These are phyloP conservation scores for Mamestra brassicae DNA, from an alignment of 2,888 invertebrate genomes.

Conservation along the genomic window DNA sequence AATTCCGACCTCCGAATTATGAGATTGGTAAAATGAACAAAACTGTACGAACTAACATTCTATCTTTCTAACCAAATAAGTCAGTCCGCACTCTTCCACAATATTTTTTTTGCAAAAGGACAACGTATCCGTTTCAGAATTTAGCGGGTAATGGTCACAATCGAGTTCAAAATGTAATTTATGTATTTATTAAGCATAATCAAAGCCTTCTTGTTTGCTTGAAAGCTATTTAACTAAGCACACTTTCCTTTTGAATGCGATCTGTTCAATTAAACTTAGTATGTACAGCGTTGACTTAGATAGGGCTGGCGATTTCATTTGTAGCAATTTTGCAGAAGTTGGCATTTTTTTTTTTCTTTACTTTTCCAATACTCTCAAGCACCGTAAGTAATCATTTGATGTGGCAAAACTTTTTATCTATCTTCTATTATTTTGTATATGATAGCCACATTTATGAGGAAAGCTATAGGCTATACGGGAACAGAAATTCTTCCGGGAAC, in stretches of 20 bases:
- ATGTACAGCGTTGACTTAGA: slow-evolving; percentile 24
- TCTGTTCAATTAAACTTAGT: slow-evolving; percentile 49
- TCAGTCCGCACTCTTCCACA: not conserved
- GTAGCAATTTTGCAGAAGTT: not conserved
- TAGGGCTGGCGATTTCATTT: slow-evolving; percentile 43
- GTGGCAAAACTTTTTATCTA: too few species aligned
- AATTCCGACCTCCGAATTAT: too few species aligned
- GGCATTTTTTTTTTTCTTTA: too few species aligned
- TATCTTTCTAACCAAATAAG: not conserved
- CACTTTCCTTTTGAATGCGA: slow-evolving; percentile 57
- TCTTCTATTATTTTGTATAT: too few species aligned
- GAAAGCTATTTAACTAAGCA: slow-evolving; percentile 46
- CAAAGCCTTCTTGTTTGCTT: slow-evolving; percentile 55
- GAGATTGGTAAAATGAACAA: not conserved
- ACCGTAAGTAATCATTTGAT: too few species aligned
- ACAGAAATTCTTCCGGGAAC: too few species aligned
- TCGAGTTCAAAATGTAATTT: slow-evolving; percentile 38
- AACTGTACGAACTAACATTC: not conserved
- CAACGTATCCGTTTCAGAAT: slow-evolving; percentile 7
- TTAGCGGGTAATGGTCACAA: slow-evolving; percentile 17
- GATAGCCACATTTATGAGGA: too few species aligned
- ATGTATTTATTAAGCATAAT: slow-evolving; percentile 36
- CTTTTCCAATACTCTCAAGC: too few species aligned
- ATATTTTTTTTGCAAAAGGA: not conserved
- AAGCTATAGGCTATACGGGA: too few species aligned